These are phyloP conservation scores for Odobenus rosmarus DNA, from an alignment of 2,113 vertebrate species.

Conservation along the genomic window DNA sequence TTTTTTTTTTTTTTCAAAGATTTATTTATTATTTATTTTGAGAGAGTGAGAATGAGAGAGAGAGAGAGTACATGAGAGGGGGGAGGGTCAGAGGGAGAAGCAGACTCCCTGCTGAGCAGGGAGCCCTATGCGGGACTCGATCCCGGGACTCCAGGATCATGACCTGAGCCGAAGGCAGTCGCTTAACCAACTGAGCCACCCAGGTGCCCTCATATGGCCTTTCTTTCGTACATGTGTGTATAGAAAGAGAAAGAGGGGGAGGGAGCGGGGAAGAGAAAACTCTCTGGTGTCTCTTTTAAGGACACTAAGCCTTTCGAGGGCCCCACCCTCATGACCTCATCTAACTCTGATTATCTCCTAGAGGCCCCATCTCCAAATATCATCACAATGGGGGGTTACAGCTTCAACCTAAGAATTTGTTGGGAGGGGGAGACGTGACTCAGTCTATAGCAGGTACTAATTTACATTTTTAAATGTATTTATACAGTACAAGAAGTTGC, in stretches of 20 bases:
- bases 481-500: slow-evolving; percentile 93
- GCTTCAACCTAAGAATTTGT: neutral
- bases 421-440: neutral
- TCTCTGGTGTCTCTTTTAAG: neutral
- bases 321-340: neutral
- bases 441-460: neutral
- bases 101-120: too few relatives aligned
- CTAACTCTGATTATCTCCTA: neutral
- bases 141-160: too few relatives aligned
- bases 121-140: too few relatives aligned
- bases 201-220: neutral
- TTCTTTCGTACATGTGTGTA: neutral
- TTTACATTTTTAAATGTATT: slow-evolving; percentile 56
- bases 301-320: neutral
- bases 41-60: too few relatives aligned
- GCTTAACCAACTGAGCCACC: too few relatives aligned
- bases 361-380: neutral
- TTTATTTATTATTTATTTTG: too few relatives aligned
- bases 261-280: neutral
- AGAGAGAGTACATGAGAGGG: too few relatives aligned
- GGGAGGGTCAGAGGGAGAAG: too few relatives aligned
- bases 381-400: neutral
- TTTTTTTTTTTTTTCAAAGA: too few relatives aligned
- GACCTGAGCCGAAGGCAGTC: too few relatives aligned
- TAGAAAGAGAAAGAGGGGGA: too few relatives aligned